Conservation (phyloP, 2,888 invertebrate genomes). For the Atethmia centrago region DNA sequence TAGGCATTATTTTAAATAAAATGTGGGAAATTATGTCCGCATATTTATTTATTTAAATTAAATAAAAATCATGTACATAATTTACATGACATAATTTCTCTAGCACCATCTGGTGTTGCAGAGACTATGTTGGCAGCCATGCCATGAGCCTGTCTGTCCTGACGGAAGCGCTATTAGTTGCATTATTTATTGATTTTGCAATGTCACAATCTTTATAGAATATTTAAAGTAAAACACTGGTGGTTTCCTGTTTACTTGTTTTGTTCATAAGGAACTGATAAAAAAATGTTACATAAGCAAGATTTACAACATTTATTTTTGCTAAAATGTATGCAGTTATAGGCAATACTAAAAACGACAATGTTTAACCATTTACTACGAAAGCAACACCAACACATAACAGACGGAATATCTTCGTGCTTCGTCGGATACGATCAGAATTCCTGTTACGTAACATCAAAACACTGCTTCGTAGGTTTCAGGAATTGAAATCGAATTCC, state of each 20-base stretch:
- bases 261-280: background rate
- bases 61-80: no score
- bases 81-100: no score
- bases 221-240: background rate
- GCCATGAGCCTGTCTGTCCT: no score
- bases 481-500: constrained; percentile 20
- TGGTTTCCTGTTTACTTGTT: background rate
- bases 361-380: background rate
- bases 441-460: background rate
- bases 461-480: background rate
- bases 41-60: no score
- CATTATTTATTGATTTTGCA: no score
- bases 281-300: background rate
- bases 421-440: background rate
- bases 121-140: no score
- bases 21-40: no score
- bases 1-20: no score
- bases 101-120: no score
- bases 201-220: no score
- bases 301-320: background rate
- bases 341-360: background rate
- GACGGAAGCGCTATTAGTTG: no score
- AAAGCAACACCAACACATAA: background rate
- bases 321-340: background rate
- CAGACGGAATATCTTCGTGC: background rate